Evolutionary conservation across 2,888 invertebrate species (phyloP), one percentile per base, ranked within the genome.

Genomic region (Spodoptera picta): DNA sequence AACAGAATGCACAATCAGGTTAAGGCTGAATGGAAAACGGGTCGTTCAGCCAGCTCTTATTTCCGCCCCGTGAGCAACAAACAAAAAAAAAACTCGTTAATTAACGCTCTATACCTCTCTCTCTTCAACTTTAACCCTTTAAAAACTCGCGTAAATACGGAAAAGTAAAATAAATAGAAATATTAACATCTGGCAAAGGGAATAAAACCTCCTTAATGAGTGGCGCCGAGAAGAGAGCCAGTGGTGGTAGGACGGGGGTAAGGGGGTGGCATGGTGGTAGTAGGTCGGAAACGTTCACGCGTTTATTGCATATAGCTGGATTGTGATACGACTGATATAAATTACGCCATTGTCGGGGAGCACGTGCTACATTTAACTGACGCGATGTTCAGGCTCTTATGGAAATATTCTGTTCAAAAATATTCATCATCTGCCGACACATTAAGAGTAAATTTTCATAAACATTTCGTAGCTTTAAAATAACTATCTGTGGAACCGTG

Each of bases 101-200:
- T 79, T 79, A 79, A 77, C 64, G 68, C 62, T 73, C 65, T 75
- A 69, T 66, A 50, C 66, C 66, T 63, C 42, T 41, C 24, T 41
- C n/a, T 19, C 27, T 53, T 59, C 65, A 76, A 75, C 60, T 77
- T 72, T 57, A 79, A 75, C 73, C 76, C 77, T 77, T 79, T 76
- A 77, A 77, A 79, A 79, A 75, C 74, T 78, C 69, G 63, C 68
- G 76, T 78, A 78, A 80, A 72, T 75, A 80, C 70, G 60, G 65
- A 49, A 63, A 80, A 80, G 77, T 80, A 75, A 70, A 80, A 77
- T 80, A 79, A 80, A 79, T 80, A 77, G 79, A 77, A 77, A 80
- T 80, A 78, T 80, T 80, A 80, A 79, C 80, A 77, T 73, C 80
- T 77, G 79, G 80, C 70, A 65, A 73, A 62, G 59, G 43, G 80